Base-by-base conservation (phyloP, 1,140 invertebrate genomes). In the Drosophila sulfurigaster region DNA sequence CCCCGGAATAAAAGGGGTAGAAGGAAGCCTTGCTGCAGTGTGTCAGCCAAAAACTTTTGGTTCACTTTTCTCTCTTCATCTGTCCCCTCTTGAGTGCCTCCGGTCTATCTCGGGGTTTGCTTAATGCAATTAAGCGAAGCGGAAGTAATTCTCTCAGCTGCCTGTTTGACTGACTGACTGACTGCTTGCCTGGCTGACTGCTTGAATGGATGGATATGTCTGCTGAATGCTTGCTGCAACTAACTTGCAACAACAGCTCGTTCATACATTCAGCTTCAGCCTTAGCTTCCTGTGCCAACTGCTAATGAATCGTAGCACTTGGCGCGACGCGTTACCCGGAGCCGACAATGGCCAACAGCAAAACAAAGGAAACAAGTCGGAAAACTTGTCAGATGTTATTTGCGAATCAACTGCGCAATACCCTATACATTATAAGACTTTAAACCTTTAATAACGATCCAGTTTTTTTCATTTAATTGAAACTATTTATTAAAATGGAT, bases 71-170 rank as follows among this genome's bases (percentile, higher is more conserved):
- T 54, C 59, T 56, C 38, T 32, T 11, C 58, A 48, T n/a, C 15
- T 51, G n/a, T 32, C 54, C 54, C 32, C 58, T 41, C 57, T 48
- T 51, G 63, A 28, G 43, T 63, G 35, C 41, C 52, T 38, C 30
- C 6, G 30, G 8, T 57, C 46, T 78, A 66, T 81, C 67, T 69
- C 63, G 11, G 25, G 67, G 85, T 74, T 89, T 89, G 81, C 76
- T 85, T 85, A 88, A 88, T 88, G 85, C 85, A 81, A 88, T 88
- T 88, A 88, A 88, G 71, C 81, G 60, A 68, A 70, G 78, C 85
- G 81, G 81, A 88, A 88, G 81, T 85, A 81, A 88, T 89, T 74
- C 49, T 57, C 67, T 71, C 80, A 79, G 71, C 57, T 62, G 70
- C 48, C 64, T 59, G 56, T 54, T 49, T 69, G 70, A 59, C 54